A percentile compares a stretch with the other conserved stretches of the same genome.
These are phyloP conservation scores for Phaethornis superciliosus DNA, from an alignment of 2,113 vertebrate species.

Conservation along the genomic window DNA sequence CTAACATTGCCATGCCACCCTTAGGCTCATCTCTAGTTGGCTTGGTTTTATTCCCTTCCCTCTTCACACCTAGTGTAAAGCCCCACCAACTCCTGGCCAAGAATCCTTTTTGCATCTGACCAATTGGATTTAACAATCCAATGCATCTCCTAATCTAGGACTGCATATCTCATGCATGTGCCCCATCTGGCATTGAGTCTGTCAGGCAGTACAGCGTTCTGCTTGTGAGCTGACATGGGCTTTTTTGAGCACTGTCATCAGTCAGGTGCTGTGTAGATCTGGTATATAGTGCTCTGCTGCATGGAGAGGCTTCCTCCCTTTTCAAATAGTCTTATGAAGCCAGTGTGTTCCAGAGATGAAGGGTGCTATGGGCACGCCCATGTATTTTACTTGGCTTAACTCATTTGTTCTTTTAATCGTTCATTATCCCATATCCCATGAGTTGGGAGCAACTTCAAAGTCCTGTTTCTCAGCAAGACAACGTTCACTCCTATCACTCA, in stretches of 20 bases:
- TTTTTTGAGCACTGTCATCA: neutral
- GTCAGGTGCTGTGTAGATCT: neutral
- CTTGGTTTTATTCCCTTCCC: too few species aligned
- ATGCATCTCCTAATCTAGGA: neutral
- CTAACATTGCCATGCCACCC: too few species aligned
- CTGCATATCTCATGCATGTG: too few species aligned
- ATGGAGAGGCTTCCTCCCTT: neutral
- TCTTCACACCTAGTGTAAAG: too few species aligned
- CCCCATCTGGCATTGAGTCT: neutral
- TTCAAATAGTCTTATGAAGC: neutral
- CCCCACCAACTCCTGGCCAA: too few species aligned
- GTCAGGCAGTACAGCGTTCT: rapidly evolving
- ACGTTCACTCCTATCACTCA: neutral
- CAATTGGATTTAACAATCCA: rapidly evolving
- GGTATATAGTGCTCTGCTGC: neutral
- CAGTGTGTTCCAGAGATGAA: neutral
- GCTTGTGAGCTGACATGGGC: rapidly evolving
- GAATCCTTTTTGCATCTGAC: too few species aligned
- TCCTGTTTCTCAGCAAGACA: neutral
- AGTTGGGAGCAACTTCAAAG: neutral
- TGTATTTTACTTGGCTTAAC: neutral
- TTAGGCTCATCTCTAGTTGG: too few species aligned
- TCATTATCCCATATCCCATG: neutral
- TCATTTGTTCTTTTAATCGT: neutral
- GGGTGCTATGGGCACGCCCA: neutral